phyloP scores from a whole-genome alignment of 1,140 invertebrate genomes.

The Mesaphorura yosii region DNA sequence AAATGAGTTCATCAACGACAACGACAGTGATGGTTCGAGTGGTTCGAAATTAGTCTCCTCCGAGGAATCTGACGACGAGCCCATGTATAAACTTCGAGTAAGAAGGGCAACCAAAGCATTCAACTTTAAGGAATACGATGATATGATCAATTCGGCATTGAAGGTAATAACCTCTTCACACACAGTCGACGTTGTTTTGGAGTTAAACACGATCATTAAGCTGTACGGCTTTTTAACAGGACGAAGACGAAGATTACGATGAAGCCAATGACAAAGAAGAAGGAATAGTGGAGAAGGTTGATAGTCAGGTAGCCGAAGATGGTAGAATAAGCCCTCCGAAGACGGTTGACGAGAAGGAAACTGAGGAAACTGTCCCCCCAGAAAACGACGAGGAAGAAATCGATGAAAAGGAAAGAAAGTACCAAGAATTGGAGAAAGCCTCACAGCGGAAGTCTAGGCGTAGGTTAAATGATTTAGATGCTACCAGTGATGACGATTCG shows the following conservation, averaged over 20 bases:
- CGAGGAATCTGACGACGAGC: slow-evolving; percentile 40
- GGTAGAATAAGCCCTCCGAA: no score
- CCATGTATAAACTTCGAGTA: slow-evolving; percentile 67
- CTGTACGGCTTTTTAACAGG: no score
- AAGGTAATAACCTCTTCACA: slow-evolving; percentile 49
- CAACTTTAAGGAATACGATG: slow-evolving; percentile 85
- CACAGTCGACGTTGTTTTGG: no score
- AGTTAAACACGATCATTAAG: no score
- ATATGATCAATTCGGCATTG: slow-evolving; percentile 83
- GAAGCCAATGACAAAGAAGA: slow-evolving; percentile 42
- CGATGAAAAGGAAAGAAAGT: slow-evolving; percentile 21
- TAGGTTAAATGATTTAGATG: slow-evolving; percentile 61
- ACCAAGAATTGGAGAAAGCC: slow-evolving; percentile 16
- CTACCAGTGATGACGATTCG: slow-evolving; percentile 61
- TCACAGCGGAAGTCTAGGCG: slow-evolving; percentile 34
- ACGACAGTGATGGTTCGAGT: slow-evolving; percentile 10
- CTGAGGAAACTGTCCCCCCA: no score
- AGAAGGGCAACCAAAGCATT: slow-evolving; percentile 54
- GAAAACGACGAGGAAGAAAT: slow-evolving; percentile 43
- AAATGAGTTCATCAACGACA: slow-evolving; percentile 14
- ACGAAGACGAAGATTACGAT: slow-evolving; percentile 42
- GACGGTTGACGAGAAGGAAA: slow-evolving; percentile 31
- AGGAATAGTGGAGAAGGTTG: slow-evolving; percentile 35
- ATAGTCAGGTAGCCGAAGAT: no score
- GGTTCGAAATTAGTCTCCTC: background rate